These are phyloP conservation scores for Muscina levida DNA, from an alignment of 2,888 invertebrate species.

Conservation along the genomic window DNA sequence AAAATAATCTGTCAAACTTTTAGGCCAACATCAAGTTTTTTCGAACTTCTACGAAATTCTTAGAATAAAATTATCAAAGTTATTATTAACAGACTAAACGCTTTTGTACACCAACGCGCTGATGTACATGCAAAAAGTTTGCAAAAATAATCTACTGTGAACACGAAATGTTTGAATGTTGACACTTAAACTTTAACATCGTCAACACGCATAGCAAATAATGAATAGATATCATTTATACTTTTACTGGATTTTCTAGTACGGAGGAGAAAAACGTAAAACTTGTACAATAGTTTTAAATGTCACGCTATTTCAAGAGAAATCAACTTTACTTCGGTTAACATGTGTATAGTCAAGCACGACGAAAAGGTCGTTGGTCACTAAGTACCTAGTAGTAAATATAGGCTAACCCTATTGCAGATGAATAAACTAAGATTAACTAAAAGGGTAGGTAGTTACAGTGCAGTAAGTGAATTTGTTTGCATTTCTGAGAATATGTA, in stretches of 20 bases:
- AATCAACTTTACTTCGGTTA: background rate
- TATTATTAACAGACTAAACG: too few species aligned
- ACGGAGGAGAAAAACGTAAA: background rate
- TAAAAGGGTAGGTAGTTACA: background rate
- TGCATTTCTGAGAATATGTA: too few species aligned
- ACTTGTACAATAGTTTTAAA: conserved; percentile 37
- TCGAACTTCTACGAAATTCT: too few species aligned
- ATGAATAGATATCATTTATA: conserved; percentile 18
- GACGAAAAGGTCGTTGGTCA: conserved; percentile 37
- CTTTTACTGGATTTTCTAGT: background rate
- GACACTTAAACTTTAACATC: conserved; percentile 37
- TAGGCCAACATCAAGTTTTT: too few species aligned
- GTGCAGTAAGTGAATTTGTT: too few species aligned
- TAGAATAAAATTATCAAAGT: too few species aligned
- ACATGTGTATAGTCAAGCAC: background rate
- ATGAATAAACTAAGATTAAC: background rate
- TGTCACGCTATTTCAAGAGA: conserved; percentile 57
- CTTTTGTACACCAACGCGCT: too few species aligned
- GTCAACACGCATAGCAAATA: conserved; percentile 37
- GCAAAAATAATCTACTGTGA: background rate
- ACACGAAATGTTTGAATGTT: conserved; percentile 38
- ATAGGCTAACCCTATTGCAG: background rate
- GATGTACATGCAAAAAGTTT: too few species aligned
- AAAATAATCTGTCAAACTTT: too few species aligned
- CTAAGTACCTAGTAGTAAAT: background rate